Conservation (phyloP, 1,140 invertebrate genomes). For the Drosophila ogumai region DNA sequence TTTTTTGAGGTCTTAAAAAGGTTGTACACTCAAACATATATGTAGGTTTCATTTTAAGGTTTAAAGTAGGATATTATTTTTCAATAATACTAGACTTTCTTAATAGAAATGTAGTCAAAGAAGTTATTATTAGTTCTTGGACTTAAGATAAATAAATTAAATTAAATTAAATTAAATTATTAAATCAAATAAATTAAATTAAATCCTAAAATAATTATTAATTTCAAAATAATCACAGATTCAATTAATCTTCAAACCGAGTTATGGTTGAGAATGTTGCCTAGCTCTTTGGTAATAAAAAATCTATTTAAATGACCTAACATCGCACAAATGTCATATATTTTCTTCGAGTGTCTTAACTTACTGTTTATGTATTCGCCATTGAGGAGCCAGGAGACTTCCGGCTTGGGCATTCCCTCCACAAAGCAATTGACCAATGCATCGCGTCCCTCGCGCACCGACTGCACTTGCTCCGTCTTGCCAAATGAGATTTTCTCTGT, state of each 20-base stretch:
- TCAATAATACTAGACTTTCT: background rate
- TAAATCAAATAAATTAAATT: background rate
- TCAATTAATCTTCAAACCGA: background rate
- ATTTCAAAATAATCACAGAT: background rate
- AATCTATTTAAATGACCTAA: too few species aligned
- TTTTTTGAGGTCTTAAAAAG: background rate
- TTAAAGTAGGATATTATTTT: background rate
- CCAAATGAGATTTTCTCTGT: constrained; percentile 85
- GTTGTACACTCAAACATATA: background rate
- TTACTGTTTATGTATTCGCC: constrained; percentile 83
- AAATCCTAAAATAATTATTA: background rate
- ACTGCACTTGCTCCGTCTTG: constrained; percentile 85
- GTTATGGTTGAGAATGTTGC: too few species aligned
- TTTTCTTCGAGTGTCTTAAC: constrained; percentile 28
- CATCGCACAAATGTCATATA: rapidly evolving
- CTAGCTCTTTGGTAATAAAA: too few species aligned
- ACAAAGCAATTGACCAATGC: constrained; percentile 85
- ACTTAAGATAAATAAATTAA: background rate
- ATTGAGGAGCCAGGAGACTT: constrained; percentile 85
- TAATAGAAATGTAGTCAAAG: too few species aligned
- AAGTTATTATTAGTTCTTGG: background rate
- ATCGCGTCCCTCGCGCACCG: constrained; percentile 85
- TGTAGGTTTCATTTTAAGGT: background rate
- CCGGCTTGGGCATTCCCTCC: constrained; percentile 85
- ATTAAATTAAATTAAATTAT: too few species aligned